Evolutionary conservation across 2,888 invertebrate genomes (phyloP).

Genomic region (Trypoxylon attenuatum): DNA sequence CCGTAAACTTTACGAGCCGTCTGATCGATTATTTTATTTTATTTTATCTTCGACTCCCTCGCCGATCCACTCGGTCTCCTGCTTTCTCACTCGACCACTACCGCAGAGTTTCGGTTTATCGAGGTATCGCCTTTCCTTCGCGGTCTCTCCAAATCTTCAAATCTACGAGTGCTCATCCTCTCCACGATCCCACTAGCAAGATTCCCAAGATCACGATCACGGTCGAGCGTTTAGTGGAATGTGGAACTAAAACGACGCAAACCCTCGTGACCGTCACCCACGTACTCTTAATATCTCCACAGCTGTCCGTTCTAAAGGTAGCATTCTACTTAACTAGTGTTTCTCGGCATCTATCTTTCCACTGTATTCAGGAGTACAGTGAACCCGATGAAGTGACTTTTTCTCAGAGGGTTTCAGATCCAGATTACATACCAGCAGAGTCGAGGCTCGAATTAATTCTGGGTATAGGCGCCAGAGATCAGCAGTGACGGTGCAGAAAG

Average conservation of each 20-base stretch:
- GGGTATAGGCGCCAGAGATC: slow-evolving; percentile 3
- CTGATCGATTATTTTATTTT: slow-evolving; percentile 70
- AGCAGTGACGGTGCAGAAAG: too few species aligned
- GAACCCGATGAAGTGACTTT: slow-evolving; percentile 17
- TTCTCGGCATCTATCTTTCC: neutral
- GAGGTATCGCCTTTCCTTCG: slow-evolving; percentile 53
- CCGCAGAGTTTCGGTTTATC: slow-evolving; percentile 51
- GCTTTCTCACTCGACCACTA: slow-evolving; percentile 25
- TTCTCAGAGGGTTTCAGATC: slow-evolving; percentile 10
- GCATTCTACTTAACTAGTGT: neutral
- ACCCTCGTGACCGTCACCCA: neutral
- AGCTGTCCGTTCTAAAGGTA: neutral
- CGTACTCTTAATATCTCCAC: neutral
- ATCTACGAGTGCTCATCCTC: slow-evolving; percentile 20
- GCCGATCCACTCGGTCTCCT: slow-evolving; percentile 20
- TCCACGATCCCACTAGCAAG: neutral
- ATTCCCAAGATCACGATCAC: neutral
- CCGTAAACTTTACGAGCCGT: slow-evolving; percentile 59
- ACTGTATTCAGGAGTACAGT: too few species aligned
- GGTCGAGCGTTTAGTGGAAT: neutral
- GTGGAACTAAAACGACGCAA: neutral
- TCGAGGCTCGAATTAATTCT: slow-evolving; percentile 9
- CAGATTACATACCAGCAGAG: slow-evolving; percentile 12
- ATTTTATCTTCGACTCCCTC: slow-evolving; percentile 55
- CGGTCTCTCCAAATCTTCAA: slow-evolving; percentile 36